These are phyloP conservation scores for Yponomeuta evonymella DNA, from an alignment of 2,888 invertebrate genomes.

Conservation along the genomic window DNA sequence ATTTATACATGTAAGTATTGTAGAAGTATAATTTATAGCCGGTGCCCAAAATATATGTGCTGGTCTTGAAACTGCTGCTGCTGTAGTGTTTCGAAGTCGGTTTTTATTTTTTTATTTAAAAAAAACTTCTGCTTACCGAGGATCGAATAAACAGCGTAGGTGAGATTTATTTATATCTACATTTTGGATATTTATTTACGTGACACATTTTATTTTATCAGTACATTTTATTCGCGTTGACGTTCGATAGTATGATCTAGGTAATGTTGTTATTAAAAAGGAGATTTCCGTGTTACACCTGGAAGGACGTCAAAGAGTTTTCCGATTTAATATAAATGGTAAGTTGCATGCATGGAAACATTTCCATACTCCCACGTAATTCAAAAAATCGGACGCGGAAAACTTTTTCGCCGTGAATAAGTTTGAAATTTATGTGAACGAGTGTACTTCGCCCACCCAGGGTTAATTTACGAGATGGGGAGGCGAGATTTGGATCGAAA, in stretches of 20 bases:
- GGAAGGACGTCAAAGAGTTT: not conserved
- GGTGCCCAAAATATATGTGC: too few species aligned
- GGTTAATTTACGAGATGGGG: slow-evolving; percentile 10
- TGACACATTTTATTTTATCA: too few species aligned
- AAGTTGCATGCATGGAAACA: not conserved
- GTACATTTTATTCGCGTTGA: too few species aligned
- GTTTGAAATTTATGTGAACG: not conserved
- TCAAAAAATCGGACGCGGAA: not conserved
- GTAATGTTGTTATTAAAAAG: not conserved
- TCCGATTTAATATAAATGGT: not conserved
- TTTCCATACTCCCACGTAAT: not conserved
- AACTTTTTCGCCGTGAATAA: not conserved
- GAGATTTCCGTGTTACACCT: not conserved
- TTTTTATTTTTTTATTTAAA: too few species aligned
- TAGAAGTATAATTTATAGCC: too few species aligned
- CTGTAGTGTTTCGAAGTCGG: too few species aligned
- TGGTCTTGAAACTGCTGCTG: too few species aligned
- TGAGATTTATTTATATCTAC: too few species aligned
- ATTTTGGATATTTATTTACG: too few species aligned
- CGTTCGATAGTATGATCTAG: not conserved
- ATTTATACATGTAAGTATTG: too few species aligned
- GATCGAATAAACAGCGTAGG: too few species aligned
- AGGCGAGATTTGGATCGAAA: slow-evolving; percentile 1
- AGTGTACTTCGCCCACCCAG: not conserved
- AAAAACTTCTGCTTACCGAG: too few species aligned